Evolutionary conservation across 1,140 invertebrate genomes (phyloP).

Genomic region (Acyrthosiphon pisum): DNA sequence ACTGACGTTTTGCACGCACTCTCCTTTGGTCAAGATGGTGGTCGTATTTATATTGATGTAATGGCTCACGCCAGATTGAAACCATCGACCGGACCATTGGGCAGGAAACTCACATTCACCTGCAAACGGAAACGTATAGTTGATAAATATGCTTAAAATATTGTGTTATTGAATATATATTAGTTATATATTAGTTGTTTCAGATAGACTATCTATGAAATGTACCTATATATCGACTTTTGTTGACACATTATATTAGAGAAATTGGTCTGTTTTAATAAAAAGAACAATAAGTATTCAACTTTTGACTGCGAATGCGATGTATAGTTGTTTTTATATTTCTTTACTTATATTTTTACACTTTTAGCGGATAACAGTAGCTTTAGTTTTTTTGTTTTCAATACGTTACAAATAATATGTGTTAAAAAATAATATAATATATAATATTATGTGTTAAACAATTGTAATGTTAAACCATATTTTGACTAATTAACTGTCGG

Average conservation of each 20-base stretch:
- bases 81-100: constrained; percentile 78
- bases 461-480: background rate
- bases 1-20: constrained; percentile 72
- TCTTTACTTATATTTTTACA: background rate
- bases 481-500: background rate
- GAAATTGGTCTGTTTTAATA: background rate
- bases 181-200: background rate
- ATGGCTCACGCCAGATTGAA: constrained; percentile 73
- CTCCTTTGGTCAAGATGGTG: constrained; percentile 75
- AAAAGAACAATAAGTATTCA: background rate
- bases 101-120: constrained; percentile 66
- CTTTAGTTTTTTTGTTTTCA: too few species aligned
- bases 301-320: background rate
- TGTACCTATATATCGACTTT: too few species aligned
- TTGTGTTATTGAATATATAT: background rate
- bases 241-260: background rate
- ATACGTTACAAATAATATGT: background rate
- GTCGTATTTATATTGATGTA: constrained; percentile 74
- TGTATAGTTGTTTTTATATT: background rate
- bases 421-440: too few species aligned
- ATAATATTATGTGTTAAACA: background rate
- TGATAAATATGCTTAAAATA: background rate
- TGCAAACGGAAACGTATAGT: constrained; percentile 41
- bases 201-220: background rate
- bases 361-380: background rate